Conservation (phyloP, 2,888 invertebrate genomes). For the Silvanus unidentatus region DNA sequence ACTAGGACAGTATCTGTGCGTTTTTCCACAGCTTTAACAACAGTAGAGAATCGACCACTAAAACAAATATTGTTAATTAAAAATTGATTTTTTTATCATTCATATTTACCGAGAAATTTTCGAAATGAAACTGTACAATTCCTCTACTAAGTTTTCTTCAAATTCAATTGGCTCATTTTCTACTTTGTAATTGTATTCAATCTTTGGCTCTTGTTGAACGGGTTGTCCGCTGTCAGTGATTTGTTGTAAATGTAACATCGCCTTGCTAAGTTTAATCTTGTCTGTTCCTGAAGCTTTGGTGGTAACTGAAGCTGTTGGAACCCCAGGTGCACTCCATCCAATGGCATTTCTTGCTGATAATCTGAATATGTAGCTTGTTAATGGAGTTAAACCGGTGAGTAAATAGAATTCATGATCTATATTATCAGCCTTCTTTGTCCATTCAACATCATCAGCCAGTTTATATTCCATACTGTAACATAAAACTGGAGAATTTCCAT, state of each 20-base stretch:
- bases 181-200: conserved; percentile 63
- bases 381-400: conserved; percentile 69
- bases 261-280: conserved; percentile 72
- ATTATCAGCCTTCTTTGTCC: conserved; percentile 80
- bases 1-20: conserved; percentile 69
- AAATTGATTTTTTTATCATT: background rate
- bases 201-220: conserved; percentile 57
- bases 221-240: conserved; percentile 77
- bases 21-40: conserved; percentile 76
- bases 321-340: conserved; percentile 89
- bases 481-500: conserved; percentile 83
- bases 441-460: conserved; percentile 67
- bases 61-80: conserved; percentile 16
- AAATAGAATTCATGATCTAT: conserved; percentile 92
- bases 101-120: conserved; percentile 61
- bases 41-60: conserved; percentile 80
- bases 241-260: conserved; percentile 79
- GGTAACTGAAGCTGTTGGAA: conserved; percentile 68
- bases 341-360: conserved; percentile 84
- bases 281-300: conserved; percentile 60
- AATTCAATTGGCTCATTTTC: conserved; percentile 72
- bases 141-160: conserved; percentile 62
- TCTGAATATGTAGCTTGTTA: conserved; percentile 82
- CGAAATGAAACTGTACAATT: conserved; percentile 78
- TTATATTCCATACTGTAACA: conserved; percentile 87